Conservation (phyloP, 2,888 invertebrate species). For the Furcula furcula region DNA sequence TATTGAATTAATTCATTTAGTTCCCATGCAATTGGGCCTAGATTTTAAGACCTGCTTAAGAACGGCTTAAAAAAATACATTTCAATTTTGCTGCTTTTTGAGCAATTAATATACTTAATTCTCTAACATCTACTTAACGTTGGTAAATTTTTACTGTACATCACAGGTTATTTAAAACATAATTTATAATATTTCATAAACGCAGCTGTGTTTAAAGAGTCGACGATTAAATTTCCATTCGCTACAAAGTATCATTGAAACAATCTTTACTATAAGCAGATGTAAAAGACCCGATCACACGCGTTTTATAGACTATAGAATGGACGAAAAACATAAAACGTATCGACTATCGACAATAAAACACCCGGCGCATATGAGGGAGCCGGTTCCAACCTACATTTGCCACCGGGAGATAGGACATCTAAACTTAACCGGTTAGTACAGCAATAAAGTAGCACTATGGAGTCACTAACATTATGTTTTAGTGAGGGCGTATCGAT, state of each 20-base stretch:
- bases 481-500: conserved; percentile 71
- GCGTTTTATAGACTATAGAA: conserved; percentile 22
- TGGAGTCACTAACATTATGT: conserved; percentile 65
- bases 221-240: conserved; percentile 11
- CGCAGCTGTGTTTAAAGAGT: conserved; percentile 1
- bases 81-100: too few relatives aligned
- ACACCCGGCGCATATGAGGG: conserved; percentile 21
- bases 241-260: conserved; percentile 14
- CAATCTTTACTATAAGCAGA: conserved; percentile 6
- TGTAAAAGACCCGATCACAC: conserved; percentile 12
- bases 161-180: not conserved
- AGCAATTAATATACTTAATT: not conserved
- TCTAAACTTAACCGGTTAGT: conserved; percentile 47
- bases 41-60: too few relatives aligned
- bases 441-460: conserved; percentile 59
- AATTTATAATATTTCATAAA: too few relatives aligned
- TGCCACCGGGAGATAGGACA: conserved; percentile 35
- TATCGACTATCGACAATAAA: conserved; percentile 27
- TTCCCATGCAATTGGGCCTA: too few relatives aligned
- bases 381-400: conserved; percentile 31
- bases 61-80: too few relatives aligned
- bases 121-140: not conserved
- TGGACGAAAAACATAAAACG: conserved; percentile 26
- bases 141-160: too few relatives aligned
- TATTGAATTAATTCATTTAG: too few relatives aligned